Evolutionary conservation across 1,140 invertebrate species (phyloP).

Genomic region (Papilio dardanus): DNA sequence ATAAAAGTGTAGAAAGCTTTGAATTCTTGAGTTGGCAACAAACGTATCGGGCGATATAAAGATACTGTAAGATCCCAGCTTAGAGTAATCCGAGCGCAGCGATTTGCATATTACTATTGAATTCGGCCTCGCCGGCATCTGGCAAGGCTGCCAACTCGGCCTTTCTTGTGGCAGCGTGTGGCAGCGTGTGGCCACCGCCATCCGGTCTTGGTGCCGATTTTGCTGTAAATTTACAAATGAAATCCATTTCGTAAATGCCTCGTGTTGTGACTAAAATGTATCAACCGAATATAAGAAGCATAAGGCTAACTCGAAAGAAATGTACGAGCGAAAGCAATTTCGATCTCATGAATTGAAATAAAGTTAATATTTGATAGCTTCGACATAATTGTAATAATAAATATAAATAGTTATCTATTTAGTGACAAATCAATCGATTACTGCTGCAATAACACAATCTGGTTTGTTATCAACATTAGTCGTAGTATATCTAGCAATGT

Average conservation of each 20-base stretch:
- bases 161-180: constrained; percentile 17
- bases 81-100: constrained; percentile 14
- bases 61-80: not conserved
- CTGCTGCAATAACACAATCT: not conserved
- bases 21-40: constrained; percentile 9
- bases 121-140: constrained; percentile 3
- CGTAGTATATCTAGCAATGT: not conserved
- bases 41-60: constrained; percentile 11
- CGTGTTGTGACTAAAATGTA: constrained; percentile 7
- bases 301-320: not conserved
- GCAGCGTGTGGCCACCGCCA: not conserved
- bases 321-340: not conserved
- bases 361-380: no score
- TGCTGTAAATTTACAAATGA: not conserved
- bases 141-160: constrained; percentile 17
- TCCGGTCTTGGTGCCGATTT: constrained; percentile 14
- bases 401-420: no score
- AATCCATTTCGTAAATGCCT: constrained; percentile 12
- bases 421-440: no score
- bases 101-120: constrained; percentile 29
- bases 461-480: not conserved
- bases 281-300: not conserved
- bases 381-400: no score
- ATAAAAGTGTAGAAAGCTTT: not conserved
- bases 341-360: no score